Conservation (phyloP, 2,797 vertebrate species). For the Ispidina lecontei region DNA sequence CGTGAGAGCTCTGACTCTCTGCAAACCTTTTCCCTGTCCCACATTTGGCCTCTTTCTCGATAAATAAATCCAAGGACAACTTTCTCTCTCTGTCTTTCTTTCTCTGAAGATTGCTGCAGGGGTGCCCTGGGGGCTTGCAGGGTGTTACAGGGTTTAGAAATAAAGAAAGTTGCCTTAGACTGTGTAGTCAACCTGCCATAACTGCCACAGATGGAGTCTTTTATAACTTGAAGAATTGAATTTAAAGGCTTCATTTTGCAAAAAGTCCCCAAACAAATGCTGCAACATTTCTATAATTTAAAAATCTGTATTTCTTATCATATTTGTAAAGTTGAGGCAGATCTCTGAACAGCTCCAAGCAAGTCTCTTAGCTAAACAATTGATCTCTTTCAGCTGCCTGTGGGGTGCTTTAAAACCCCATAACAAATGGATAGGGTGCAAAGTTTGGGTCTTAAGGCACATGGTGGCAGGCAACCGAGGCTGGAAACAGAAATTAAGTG, state of each 20-base stretch:
- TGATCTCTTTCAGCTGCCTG: neutral
- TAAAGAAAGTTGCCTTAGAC: constrained; percentile 12
- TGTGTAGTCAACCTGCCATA: neutral
- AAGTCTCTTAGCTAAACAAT: neutral
- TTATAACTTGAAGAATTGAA: neutral
- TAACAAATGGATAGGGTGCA: neutral
- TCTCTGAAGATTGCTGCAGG: constrained; percentile 41
- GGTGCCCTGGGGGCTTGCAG: constrained; percentile 18
- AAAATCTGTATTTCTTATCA: neutral
- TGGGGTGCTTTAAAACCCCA: neutral
- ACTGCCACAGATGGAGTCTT: neutral
- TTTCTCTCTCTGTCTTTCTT: constrained; percentile 55
- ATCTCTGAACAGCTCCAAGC: neutral
- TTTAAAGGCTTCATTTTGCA: constrained; percentile 17
- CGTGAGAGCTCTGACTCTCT: constrained; percentile 20
- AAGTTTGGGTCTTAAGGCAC: neutral
- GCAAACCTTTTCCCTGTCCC: constrained; percentile 38
- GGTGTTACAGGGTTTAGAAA: constrained; percentile 15
- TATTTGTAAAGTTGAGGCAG: constrained; percentile 12
- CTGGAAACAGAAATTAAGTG: constrained; percentile 48
- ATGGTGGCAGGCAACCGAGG: neutral
- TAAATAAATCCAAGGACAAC: constrained; percentile 63
- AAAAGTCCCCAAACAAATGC: constrained; percentile 19
- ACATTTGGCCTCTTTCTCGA: constrained; percentile 39
- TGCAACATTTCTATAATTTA: constrained; percentile 22